A percentile compares a stretch with the other conserved stretches of the same genome.
Evolutionary conservation across 2,888 invertebrate genomes (phyloP).

Genomic region (Cryptus armator): DNA sequence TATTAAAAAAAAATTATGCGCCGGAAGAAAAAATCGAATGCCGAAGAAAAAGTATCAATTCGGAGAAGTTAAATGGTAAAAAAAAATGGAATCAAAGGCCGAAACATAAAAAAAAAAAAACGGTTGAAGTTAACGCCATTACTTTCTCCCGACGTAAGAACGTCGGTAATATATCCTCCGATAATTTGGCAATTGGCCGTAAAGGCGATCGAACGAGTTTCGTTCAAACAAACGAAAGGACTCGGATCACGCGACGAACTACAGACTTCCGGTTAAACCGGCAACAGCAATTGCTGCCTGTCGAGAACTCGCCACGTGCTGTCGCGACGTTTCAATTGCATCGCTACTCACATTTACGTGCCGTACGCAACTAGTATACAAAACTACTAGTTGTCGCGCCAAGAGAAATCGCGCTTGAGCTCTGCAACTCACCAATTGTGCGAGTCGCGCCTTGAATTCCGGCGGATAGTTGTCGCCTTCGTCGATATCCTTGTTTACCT

Average conservation of each 20-base stretch:
- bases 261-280: not conserved
- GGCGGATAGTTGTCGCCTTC: conserved; percentile 83
- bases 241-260: not conserved
- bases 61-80: no score
- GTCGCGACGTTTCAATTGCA: not conserved
- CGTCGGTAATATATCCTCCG: not conserved
- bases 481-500: conserved; percentile 65
- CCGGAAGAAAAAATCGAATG: no score
- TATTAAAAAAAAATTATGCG: no score
- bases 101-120: no score
- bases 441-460: conserved; percentile 81
- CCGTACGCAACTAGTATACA: not conserved
- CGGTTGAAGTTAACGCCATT: no score
- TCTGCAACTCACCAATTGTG: conserved; percentile 79
- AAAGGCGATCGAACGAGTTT: not conserved
- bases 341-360: not conserved
- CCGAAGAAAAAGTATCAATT: no score
- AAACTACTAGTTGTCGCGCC: not conserved
- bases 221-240: not conserved
- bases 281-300: conserved; percentile 4
- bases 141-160: no score
- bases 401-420: conserved; percentile 1
- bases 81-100: no score
- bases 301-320: not conserved
- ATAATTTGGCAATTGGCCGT: not conserved